Evolutionary conservation across 2,888 invertebrate species (phyloP).

Genomic region (Drosophila subsilvestris): DNA sequence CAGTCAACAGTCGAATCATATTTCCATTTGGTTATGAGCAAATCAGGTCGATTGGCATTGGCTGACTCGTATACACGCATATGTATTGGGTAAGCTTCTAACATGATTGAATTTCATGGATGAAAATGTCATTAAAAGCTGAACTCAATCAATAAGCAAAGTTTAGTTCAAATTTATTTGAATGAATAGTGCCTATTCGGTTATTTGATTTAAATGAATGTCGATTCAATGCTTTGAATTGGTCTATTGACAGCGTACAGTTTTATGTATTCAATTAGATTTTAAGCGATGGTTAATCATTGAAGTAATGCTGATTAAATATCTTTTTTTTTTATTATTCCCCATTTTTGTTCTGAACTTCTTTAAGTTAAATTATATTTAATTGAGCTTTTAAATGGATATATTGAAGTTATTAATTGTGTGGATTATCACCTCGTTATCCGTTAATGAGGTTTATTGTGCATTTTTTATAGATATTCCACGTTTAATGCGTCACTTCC

Average conservation of each 20-base stretch:
- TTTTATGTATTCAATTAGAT: no score
- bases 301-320: no score
- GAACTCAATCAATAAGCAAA: constrained; percentile 13
- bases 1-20: constrained; percentile 22
- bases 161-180: background rate
- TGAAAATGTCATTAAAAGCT: constrained; percentile 21
- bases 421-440: background rate
- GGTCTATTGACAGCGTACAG: background rate
- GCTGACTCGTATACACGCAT: background rate
- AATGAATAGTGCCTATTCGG: background rate
- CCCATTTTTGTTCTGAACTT: no score
- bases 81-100: constrained; percentile 16
- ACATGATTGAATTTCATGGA: constrained; percentile 21
- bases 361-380: background rate
- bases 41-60: constrained; percentile 23
- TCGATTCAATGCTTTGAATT: background rate
- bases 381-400: background rate
- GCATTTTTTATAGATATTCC: background rate
- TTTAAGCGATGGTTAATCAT: no score
- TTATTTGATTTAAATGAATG: background rate
- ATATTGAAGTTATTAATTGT: background rate
- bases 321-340: no score
- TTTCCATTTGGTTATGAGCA: constrained; percentile 18
- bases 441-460: background rate
- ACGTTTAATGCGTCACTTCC: background rate